Base-by-base conservation (phyloP, 2,888 invertebrate species). In the Ophion slaviceki region DNA sequence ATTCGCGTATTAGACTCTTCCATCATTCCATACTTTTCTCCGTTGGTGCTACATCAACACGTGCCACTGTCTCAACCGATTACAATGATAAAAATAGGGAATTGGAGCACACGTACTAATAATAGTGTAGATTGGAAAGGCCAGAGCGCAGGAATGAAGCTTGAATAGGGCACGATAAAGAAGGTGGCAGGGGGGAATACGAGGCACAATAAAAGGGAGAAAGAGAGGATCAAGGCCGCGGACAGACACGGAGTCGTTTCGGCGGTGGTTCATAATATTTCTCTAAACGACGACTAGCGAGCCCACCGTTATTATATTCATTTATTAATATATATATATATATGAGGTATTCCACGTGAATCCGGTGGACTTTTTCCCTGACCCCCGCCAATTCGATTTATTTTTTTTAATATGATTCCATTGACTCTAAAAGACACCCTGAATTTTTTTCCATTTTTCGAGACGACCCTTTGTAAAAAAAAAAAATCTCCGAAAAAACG, bases 41-140 rank as follows among this genome's bases (percentile, higher is more conserved):
- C 64, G 67, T 67, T 67, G 14, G 11, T 47, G 47, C 14, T 67
- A 14, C 32, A 79, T 28, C 7, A 32, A 71, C 66, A 59, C n/a
- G 68, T 40, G 45, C 28, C 32, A 67, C 74, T 14, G 67, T 68
- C 40, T 7, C n/a, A 53, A 71, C 40, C 64, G 76, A 76, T 70
- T 70, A 64, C 28, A 64, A 71, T 28, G 70, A 76, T 68, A 71
- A 76, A 82, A 82, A 82, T 82, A 82, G 76, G 20, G 8, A 71
- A 70, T 70, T 71, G 76, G 70, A 76, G 62, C 62, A 47, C 6
- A 7, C 17, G 45, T 70, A 45, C 70, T 82, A 82, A 71, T 62
- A 82, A 76, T 82, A 71, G n/a, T 17, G 61, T 28, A 62, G 53
- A 28, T 62, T 57, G 76, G 5, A 70, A 76, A 70, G 70, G 70